Evolutionary conservation across 2,797 vertebrate genomes (phyloP).

Genomic region (Hypotaenidia okinawae): DNA sequence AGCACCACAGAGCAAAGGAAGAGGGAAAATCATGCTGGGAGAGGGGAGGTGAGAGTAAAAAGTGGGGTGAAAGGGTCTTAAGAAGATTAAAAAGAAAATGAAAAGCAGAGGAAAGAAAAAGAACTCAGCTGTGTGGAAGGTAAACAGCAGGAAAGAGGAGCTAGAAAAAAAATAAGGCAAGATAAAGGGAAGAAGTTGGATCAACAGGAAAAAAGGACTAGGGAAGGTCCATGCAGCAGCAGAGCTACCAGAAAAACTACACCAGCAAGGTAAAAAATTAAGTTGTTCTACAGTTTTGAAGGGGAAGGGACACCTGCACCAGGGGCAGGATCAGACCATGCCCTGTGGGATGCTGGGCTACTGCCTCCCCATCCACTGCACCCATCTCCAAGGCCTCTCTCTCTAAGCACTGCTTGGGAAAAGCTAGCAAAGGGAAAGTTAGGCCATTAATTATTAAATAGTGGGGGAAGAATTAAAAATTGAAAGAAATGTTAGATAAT

Average conservation of each 20-base stretch:
- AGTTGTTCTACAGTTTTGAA: neutral
- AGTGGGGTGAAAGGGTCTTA: neutral
- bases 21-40: neutral
- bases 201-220: neutral
- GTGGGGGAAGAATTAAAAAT: constrained; percentile 8
- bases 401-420: neutral
- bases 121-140: no score
- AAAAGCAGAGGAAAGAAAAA: neutral
- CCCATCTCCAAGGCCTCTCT: neutral
- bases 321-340: neutral
- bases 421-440: neutral
- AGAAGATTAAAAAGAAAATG: fast-evolving
- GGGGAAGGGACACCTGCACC: no score
- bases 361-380: neutral
- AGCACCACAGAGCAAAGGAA: constrained; percentile 2
- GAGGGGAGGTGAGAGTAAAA: neutral
- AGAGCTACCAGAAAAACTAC: neutral
- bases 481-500: constrained; percentile 19
- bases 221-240: fast-evolving
- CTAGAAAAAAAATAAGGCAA: neutral
- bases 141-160: neutral
- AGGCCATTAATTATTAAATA: constrained; percentile 17
- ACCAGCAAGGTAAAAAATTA: neutral
- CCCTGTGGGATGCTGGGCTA: neutral
- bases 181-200: neutral